Evolutionary conservation across 2,113 vertebrate species (phyloP).

Genomic region (Motacilla alba): DNA sequence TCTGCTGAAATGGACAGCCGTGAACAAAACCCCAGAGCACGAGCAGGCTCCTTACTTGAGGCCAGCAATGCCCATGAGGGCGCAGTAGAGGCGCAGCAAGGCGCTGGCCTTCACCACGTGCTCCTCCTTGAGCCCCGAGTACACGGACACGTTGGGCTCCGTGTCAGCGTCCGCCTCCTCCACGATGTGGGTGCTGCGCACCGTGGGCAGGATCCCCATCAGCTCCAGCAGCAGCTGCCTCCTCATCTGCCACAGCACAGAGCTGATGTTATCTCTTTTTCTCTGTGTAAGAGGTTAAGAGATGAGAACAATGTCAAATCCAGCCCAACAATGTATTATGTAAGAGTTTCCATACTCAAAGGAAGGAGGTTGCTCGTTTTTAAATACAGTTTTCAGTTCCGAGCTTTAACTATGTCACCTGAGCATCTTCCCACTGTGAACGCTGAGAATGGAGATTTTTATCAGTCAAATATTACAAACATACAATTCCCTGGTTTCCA

Average conservation of each 20-base stretch:
- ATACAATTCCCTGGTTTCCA: background rate
- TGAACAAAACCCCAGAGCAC: background rate
- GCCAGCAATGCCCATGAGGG: conserved; percentile 96
- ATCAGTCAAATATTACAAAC: background rate
- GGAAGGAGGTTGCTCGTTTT: background rate
- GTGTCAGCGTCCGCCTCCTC: conserved; percentile 78
- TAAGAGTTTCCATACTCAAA: background rate
- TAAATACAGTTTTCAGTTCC: background rate
- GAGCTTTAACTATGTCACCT: background rate
- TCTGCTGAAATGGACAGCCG: background rate
- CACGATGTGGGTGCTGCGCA: conserved; percentile 83
- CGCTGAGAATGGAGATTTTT: background rate
- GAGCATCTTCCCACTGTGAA: background rate
- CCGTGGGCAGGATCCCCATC: conserved; percentile 92
- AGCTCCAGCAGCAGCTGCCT: conserved; percentile 93
- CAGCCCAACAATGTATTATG: rapidly evolving
- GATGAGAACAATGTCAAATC: background rate
- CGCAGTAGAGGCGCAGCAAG: conserved; percentile 91
- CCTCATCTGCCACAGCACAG: conserved; percentile 98
- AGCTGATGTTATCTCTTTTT: conserved; percentile 89
- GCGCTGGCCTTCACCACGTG: conserved; percentile 97
- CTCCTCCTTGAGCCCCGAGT: conserved; percentile 92
- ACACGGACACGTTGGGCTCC: conserved; percentile 78
- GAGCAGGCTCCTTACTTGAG: conserved; percentile 81
- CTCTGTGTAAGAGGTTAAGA: conserved; percentile 73